Evolutionary conservation across 1,140 invertebrate species (phyloP).

Genomic region (Aporrectodea caliginosa): DNA sequence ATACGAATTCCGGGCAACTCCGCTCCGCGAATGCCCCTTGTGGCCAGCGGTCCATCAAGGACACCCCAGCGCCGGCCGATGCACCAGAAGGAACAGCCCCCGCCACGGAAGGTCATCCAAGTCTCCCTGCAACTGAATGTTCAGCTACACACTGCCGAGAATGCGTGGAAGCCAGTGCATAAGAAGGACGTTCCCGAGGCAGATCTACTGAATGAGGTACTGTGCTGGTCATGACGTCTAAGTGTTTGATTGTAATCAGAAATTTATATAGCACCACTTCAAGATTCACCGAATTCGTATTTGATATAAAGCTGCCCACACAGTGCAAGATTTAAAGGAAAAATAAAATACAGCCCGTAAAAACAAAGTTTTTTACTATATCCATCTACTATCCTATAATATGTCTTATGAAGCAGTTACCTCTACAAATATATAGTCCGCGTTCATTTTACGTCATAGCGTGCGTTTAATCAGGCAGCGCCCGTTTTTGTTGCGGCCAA

Average conservation of each 20-base stretch:
- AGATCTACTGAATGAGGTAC: not conserved
- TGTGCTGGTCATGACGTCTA: not conserved
- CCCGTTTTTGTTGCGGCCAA: too few species aligned
- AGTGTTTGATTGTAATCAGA: not conserved
- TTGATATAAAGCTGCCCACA: not conserved
- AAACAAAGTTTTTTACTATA: too few species aligned
- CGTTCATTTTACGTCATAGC: too few species aligned
- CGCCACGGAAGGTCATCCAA: constrained; percentile 63
- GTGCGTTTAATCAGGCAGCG: too few species aligned
- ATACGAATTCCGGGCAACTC: not conserved
- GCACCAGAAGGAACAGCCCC: constrained; percentile 23
- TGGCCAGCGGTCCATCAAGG: not conserved
- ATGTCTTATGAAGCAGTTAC: too few species aligned
- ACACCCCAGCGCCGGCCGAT: not conserved
- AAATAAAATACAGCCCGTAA: too few species aligned
- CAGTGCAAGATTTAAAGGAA: not conserved
- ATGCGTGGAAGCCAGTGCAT: constrained; percentile 78
- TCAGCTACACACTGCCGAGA: constrained; percentile 76
- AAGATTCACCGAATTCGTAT: not conserved
- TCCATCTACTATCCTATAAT: too few species aligned
- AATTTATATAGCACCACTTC: not conserved
- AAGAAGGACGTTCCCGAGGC: not conserved
- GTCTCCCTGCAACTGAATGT: constrained; percentile 73
- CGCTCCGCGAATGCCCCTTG: not conserved
- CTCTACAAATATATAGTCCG: too few species aligned